These are phyloP conservation scores for Poeciliopsis occidentalis DNA, from an alignment of 2,113 vertebrate species.

Conservation along the genomic window DNA sequence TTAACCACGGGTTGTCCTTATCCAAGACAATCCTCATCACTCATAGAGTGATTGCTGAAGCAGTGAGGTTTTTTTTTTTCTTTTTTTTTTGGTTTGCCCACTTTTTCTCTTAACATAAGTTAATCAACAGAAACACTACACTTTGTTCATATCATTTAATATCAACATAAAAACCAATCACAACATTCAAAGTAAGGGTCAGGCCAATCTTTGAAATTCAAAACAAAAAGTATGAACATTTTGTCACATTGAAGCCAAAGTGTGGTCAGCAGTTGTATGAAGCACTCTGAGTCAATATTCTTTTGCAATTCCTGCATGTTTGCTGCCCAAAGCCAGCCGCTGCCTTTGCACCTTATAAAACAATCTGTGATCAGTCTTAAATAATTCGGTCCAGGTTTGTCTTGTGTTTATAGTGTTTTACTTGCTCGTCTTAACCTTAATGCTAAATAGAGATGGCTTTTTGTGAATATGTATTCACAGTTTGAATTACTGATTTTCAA, in stretches of 20 bases:
- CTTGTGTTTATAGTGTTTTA: not conserved
- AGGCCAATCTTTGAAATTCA: not conserved
- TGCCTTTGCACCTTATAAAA: not conserved
- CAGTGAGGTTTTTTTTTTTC: not conserved
- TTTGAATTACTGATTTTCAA: not conserved
- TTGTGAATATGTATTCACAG: not conserved
- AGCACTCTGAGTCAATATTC: too few species aligned
- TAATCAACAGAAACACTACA: not conserved
- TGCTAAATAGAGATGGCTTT: not conserved
- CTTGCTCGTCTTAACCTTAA: not conserved
- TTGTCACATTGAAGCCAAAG: too few species aligned
- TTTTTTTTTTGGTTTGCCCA: not conserved
- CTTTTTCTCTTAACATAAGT: not conserved
- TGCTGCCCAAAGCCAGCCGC: too few species aligned
- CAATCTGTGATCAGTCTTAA: not conserved
- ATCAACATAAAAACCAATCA: not conserved
- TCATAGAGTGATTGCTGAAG: not conserved
- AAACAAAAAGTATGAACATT: too few species aligned
- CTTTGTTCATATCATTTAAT: not conserved
- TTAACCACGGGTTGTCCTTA: slow-evolving; percentile 6
- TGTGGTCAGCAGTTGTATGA: too few species aligned
- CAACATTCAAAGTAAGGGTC: not conserved
- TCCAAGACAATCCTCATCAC: not conserved
- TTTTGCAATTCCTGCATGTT: too few species aligned
- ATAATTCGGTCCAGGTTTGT: not conserved